A percentile compares a stretch with the other conserved stretches of the same genome.
Conservation (phyloP, 2,113 vertebrate genomes). For the Hypomesus transpacificus region DNA sequence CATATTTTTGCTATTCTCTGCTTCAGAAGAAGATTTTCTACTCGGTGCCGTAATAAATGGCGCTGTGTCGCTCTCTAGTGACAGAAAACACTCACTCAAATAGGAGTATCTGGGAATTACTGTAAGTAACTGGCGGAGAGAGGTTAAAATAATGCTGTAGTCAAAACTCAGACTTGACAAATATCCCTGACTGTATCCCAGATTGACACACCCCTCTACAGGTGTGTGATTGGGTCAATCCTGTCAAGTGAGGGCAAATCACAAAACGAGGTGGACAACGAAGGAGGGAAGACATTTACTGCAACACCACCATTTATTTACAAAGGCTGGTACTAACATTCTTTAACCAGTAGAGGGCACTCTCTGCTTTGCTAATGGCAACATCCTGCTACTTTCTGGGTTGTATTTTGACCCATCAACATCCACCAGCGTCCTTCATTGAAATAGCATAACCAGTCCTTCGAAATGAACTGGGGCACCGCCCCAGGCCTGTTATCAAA, state of each 20-base stretch:
- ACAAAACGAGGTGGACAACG: too few species aligned
- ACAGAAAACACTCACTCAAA: too few species aligned
- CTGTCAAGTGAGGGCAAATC: slow-evolving; percentile 7
- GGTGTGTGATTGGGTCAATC: too few species aligned
- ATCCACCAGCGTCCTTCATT: slow-evolving; percentile 10
- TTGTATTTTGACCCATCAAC: slow-evolving; percentile 46
- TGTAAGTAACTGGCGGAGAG: not conserved
- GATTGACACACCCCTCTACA: not conserved
- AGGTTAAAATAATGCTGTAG: not conserved
- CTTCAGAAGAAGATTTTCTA: not conserved
- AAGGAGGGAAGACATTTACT: slow-evolving; percentile 10
- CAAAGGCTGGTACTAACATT: not conserved
- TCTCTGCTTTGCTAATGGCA: slow-evolving; percentile 8
- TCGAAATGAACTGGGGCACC: too few species aligned
- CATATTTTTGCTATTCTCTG: too few species aligned
- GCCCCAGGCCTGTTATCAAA: too few species aligned
- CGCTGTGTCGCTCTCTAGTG: not conserved
- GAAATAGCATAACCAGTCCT: too few species aligned
- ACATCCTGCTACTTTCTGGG: not conserved
- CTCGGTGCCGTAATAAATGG: not conserved
- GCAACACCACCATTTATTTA: not conserved
- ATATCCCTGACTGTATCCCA: not conserved
- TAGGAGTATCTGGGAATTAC: not conserved
- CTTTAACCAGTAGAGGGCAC: slow-evolving; percentile 52
- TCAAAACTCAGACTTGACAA: not conserved